A percentile compares a stretch with the other conserved stretches of the same genome.
Evolutionary conservation across 2,797 vertebrate genomes (phyloP).

Genomic region (Otolemur crassicaudatus): DNA sequence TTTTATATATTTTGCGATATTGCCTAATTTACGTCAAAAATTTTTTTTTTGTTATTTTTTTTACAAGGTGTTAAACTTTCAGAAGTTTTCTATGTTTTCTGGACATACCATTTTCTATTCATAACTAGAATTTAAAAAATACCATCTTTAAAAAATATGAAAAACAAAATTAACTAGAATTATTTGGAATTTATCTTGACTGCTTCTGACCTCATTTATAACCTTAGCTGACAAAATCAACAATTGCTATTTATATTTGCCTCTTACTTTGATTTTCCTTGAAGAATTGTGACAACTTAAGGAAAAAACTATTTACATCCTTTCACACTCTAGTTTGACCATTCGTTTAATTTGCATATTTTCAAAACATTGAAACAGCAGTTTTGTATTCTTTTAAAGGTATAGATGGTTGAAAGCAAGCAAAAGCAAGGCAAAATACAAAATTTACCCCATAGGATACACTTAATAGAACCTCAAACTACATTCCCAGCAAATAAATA

Average conservation of each 20-base stretch:
- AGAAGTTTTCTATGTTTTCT: not conserved
- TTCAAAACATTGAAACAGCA: not conserved
- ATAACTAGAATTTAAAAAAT: not conserved
- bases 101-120: not conserved
- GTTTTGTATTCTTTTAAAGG: not conserved
- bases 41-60: not conserved
- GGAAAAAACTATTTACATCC: not conserved
- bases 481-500: not conserved
- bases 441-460: not conserved
- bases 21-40: not conserved
- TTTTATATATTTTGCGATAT: not conserved
- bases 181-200: conserved; percentile 18
- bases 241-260: not conserved
- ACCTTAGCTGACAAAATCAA: not conserved
- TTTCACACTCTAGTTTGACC: not conserved
- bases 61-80: not conserved
- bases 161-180: not conserved
- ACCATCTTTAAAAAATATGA: not conserved
- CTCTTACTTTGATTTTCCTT: not conserved
- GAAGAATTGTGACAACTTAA: not conserved
- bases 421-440: not conserved
- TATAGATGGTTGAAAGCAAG: not conserved
- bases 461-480: not conserved
- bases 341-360: not conserved
- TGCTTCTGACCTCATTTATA: not conserved